These are phyloP conservation scores for Podargus strigoides DNA, from an alignment of 2,797 vertebrate genomes.

Conservation along the genomic window DNA sequence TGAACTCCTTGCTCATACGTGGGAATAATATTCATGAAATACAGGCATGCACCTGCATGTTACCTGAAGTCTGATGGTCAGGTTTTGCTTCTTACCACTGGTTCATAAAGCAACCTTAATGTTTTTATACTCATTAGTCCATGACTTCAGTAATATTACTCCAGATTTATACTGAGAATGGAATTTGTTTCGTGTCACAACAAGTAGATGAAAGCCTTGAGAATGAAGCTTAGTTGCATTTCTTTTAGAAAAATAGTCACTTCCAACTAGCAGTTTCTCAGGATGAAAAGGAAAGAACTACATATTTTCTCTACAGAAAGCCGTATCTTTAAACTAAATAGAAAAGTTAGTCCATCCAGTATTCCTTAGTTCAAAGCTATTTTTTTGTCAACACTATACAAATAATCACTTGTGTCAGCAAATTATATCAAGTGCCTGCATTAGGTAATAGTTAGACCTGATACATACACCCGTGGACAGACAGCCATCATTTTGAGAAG, in stretches of 20 bases:
- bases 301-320: background rate
- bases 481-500: slow-evolving; percentile 27
- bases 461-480: background rate
- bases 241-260: background rate
- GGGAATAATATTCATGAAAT: background rate
- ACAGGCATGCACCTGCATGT: background rate
- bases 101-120: background rate
- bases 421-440: background rate
- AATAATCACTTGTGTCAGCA: background rate
- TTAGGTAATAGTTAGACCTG: background rate
- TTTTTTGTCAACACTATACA: background rate
- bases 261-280: background rate
- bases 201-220: background rate
- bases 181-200: background rate
- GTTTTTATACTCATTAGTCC: background rate
- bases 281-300: background rate
- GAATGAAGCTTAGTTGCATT: background rate
- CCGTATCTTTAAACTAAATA: background rate
- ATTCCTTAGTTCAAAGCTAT: background rate
- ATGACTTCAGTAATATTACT: background rate
- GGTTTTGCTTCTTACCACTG: background rate
- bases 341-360: background rate
- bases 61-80: background rate
- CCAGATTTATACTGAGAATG: background rate
- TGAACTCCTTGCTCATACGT: background rate